A percentile compares a stretch with the other conserved stretches of the same genome.
phyloP scores from a whole-genome alignment of 2,797 vertebrate genomes.

The Pogonophryne albipinna region DNA sequence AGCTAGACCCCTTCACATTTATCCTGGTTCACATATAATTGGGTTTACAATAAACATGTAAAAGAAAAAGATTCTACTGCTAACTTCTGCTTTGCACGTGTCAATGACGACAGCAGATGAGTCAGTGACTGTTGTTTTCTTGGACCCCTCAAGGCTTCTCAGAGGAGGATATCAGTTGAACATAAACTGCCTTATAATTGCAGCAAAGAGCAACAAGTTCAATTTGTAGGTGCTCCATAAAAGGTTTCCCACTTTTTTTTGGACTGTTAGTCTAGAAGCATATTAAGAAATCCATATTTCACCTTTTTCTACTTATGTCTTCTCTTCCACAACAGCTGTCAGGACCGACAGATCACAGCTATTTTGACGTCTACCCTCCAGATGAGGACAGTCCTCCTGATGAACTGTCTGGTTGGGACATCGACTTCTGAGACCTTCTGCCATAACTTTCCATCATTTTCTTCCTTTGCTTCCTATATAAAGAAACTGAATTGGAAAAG shows the following conservation, averaged over 20 bases:
- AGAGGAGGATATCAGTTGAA: conserved; percentile 1
- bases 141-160: neutral
- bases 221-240: neutral
- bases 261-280: neutral
- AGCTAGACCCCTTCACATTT: neutral
- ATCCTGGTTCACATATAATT: neutral
- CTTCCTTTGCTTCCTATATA: neutral
- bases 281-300: neutral
- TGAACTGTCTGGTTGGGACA: conserved; percentile 95
- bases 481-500: neutral
- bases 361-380: conserved; percentile 93
- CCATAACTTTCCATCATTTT: neutral
- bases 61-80: neutral
- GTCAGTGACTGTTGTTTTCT: neutral
- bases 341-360: conserved; percentile 92
- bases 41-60: neutral
- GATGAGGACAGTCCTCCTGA: conserved; percentile 92
- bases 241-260: neutral
- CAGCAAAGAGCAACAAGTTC: neutral
- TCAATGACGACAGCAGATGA: neutral
- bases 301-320: neutral
- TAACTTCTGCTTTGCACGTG: neutral
- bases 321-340: conserved; percentile 80
- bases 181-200: neutral
- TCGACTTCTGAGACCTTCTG: conserved; percentile 88